Evolutionary conservation across 2,888 invertebrate genomes (phyloP).

Genomic region (Girardia tigrina): DNA sequence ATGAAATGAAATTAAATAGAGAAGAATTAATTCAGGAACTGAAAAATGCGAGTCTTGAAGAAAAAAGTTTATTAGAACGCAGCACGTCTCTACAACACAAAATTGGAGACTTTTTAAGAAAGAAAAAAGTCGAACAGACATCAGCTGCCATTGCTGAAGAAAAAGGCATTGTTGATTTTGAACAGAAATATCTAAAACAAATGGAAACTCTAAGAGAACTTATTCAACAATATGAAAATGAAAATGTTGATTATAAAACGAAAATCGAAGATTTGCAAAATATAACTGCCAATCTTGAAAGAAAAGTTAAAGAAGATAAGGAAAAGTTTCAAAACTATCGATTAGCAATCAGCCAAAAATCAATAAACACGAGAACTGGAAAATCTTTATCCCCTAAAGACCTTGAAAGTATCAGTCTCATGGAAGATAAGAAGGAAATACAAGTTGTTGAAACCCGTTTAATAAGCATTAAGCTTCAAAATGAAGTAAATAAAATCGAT

Average conservation of each 20-base stretch:
- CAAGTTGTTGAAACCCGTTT: conserved; percentile 47
- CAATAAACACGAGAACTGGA: conserved; percentile 46
- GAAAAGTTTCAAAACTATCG: conserved; percentile 46
- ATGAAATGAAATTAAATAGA: conserved; percentile 42
- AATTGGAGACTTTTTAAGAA: conserved; percentile 48
- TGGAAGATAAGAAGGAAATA: conserved; percentile 41
- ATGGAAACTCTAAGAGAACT: conserved; percentile 48
- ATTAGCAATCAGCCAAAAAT: conserved; percentile 44
- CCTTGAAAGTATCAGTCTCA: conserved; percentile 15
- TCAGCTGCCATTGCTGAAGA: conserved; percentile 45
- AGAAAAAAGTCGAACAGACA: conserved; percentile 45
- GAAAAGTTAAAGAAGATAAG: conserved; percentile 44
- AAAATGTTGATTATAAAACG: conserved; percentile 41
- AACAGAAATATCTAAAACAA: conserved; percentile 49
- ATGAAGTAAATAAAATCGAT: conserved; percentile 49
- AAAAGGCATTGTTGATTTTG: conserved; percentile 48
- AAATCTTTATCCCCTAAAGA: conserved; percentile 45
- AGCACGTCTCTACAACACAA: conserved; percentile 49
- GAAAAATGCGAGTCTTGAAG: conserved; percentile 38
- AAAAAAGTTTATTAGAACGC: conserved; percentile 44
- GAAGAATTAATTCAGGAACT: conserved; percentile 45
- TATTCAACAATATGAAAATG: conserved; percentile 41
- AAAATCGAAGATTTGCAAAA: conserved; percentile 45
- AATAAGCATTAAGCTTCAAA: conserved; percentile 50
- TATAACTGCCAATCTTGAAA: conserved; percentile 44